Percentiles rank a stretch among this genome's conserved stretches.
Evolutionary conservation across 2,888 invertebrate genomes (phyloP).

Genomic region (Ormyrus nitidulus): DNA sequence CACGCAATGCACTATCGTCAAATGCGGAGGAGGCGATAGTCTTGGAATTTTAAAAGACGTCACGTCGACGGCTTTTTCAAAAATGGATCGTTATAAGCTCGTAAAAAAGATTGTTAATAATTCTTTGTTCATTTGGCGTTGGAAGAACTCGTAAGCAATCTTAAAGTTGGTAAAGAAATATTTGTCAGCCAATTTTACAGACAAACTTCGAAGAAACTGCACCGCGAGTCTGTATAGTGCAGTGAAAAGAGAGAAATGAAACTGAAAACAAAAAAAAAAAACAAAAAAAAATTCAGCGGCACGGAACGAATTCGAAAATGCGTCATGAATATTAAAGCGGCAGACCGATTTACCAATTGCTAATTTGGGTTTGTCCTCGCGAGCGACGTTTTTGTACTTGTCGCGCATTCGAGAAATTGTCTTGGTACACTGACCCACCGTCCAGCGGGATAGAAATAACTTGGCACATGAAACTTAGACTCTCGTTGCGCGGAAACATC

Average conservation of each 20-base stretch:
- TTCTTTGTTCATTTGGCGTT: too few relatives aligned
- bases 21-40: neutral
- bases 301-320: neutral
- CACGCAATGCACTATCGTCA: conserved; percentile 18
- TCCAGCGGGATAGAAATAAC: conserved; percentile 66
- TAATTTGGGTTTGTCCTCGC: conserved; percentile 51
- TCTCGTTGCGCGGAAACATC: conserved; percentile 45
- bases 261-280: too few relatives aligned
- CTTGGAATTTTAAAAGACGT: neutral
- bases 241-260: too few relatives aligned
- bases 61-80: too few relatives aligned
- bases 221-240: too few relatives aligned
- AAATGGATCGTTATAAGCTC: too few relatives aligned
- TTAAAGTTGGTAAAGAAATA: too few relatives aligned
- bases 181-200: too few relatives aligned
- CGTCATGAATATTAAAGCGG: neutral
- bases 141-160: too few relatives aligned
- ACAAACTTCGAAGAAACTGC: too few relatives aligned
- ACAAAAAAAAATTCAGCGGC: too few relatives aligned
- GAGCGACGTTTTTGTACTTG: neutral
- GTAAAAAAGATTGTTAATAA: too few relatives aligned
- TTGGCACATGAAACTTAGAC: conserved; percentile 46
- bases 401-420: conserved; percentile 60
- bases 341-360: conserved; percentile 33
- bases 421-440: conserved; percentile 67